Conservation (phyloP, 2,797 vertebrate species). For the Alexandromys oeconomus region DNA sequence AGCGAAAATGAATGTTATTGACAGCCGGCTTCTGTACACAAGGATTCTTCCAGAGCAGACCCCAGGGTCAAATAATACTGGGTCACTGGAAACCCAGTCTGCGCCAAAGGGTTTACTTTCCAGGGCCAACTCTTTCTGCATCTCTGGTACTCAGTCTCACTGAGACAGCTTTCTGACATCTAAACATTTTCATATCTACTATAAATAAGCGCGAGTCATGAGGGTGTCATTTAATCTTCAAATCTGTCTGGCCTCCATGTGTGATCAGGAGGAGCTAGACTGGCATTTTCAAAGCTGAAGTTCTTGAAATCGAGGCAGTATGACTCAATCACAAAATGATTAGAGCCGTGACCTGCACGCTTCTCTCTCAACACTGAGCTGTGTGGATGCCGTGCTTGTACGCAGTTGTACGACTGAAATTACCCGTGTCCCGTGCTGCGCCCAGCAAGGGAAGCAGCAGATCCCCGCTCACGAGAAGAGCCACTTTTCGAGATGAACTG, state of each 20-base stretch:
- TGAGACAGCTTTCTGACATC: slow-evolving; percentile 19
- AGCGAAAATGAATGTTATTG: background rate
- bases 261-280: slow-evolving; percentile 70
- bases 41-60: background rate
- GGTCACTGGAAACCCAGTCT: background rate
- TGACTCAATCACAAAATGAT: slow-evolving; percentile 75
- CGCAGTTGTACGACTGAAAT: background rate
- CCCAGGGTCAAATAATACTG: background rate
- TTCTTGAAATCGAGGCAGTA: slow-evolving; percentile 75
- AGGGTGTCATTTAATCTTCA: slow-evolving; percentile 53
- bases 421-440: too few species aligned
- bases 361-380: slow-evolving; percentile 51
- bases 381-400: too few species aligned
- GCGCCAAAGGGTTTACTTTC: slow-evolving; percentile 20
- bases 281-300: slow-evolving; percentile 64
- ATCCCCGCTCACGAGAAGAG: background rate
- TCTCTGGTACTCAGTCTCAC: background rate
- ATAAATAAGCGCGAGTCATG: slow-evolving; percentile 52
- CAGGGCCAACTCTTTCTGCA: background rate
- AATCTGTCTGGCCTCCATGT: slow-evolving; percentile 16
- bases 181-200: slow-evolving; percentile 6
- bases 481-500: background rate
- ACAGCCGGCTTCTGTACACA: background rate
- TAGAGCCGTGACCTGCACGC: slow-evolving; percentile 14
- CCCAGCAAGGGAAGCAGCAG: background rate